Evolutionary conservation across 37 sponge, comb jelly and placozoan species (phyloP).

Genomic region (Chondrilla cf. caribensis): DNA sequence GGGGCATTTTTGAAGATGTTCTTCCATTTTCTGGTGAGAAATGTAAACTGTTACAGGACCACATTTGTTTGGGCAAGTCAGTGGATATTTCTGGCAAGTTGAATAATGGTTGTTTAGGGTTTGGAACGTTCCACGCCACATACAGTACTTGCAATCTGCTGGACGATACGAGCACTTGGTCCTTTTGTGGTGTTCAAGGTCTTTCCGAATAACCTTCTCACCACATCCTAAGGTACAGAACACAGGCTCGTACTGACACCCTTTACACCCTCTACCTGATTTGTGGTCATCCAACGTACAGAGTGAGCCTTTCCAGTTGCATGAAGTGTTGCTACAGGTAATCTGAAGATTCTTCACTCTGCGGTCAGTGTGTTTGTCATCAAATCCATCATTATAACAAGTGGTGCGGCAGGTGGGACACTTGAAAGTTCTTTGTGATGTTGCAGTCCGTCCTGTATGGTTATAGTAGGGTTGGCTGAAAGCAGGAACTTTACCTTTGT

Average conservation of each 20-base stretch:
- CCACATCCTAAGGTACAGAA: neutral
- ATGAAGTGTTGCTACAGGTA: neutral
- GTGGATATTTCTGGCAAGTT: neutral
- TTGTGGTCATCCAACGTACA: neutral
- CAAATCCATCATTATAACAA: neutral
- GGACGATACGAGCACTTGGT: neutral
- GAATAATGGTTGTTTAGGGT: neutral
- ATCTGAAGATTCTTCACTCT: conserved; percentile 1
- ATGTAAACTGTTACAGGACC: neutral
- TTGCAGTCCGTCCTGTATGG: neutral
- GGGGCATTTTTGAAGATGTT: neutral
- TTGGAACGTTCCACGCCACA: neutral
- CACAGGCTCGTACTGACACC: neutral
- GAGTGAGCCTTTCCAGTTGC: conserved; percentile 13
- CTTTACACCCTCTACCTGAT: too few relatives aligned
- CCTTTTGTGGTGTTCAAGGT: neutral
- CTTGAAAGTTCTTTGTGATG: too few relatives aligned
- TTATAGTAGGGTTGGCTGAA: neutral
- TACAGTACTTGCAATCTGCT: neutral
- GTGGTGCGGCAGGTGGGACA: neutral
- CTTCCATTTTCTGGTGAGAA: neutral
- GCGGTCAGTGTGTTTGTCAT: conserved; percentile 11
- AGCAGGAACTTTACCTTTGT: too few relatives aligned
- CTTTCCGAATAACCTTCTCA: neutral
- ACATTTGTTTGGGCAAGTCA: conserved; percentile 7